Base-by-base conservation (phyloP, 2,113 vertebrate species). In the Chaetorhynchus papuensis region DNA sequence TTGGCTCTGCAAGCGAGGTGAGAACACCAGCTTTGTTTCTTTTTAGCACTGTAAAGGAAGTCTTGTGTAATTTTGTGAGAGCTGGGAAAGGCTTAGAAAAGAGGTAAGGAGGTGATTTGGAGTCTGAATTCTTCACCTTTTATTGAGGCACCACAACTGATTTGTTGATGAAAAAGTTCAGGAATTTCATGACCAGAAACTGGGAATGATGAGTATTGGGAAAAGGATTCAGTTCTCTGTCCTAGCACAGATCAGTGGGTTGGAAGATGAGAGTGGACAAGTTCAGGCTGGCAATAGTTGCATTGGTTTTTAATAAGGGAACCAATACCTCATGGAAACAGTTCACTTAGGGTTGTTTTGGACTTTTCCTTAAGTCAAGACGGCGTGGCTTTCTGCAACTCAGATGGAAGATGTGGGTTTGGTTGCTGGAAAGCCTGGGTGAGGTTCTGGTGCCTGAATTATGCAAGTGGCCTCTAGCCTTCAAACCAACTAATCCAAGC, bases 11-110 rank as follows among this genome's bases (percentile, higher is more conserved):
- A 35, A 84, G 52, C 0, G 42, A 92, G 83, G 56, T 91, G 80
- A 97, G 94, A 94, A 84, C 64, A 87, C 41, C 39, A 86, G 68
- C 71, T 95, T 91, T 95, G 52, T 81, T 90, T 92, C 83, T 84
- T 94, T 84, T 92, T 81, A 95, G 72, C 60, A 71, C 42, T 68
- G 35, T 71, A 78, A 90, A 81, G 68, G 83, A 96, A 87, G 64
- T 10, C 60, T 92, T 81, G 57, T 72, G 57, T 44, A 89, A 96
- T 90, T 94, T 63, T 66, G 6, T 70, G 64, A 75, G 65, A 83
- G 47, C 9, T 81, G 64, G 26, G 41, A 88, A 83, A 83, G 59
- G 59, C 65, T 93, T 78, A 81, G 47, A 70, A 86, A 83, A 88
- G 52, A 53, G 23, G 28, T 69, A 72, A 66, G 31, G 47, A 66